Percentiles rank a stretch among this genome's conserved stretches.
Conservation (phyloP, 2,888 invertebrate genomes). For the Sisyra nigra region DNA sequence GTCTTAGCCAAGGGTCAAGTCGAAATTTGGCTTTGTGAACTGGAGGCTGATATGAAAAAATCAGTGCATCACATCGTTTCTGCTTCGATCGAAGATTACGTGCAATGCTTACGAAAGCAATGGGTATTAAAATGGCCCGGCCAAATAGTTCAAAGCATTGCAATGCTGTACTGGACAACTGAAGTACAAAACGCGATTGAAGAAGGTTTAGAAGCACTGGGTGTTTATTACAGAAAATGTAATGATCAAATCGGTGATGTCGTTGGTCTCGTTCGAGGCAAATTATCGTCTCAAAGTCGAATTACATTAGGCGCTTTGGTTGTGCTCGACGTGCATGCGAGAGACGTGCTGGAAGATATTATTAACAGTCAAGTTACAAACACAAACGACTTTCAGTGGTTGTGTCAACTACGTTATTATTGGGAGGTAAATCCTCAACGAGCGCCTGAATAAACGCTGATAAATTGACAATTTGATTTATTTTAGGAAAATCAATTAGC, state of each 20-base stretch:
- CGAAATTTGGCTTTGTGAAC: constrained; percentile 85
- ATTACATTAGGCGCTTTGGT: constrained; percentile 83
- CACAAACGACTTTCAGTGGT: constrained; percentile 81
- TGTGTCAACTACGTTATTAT: constrained; percentile 73
- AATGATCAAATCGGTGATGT: constrained; percentile 66
- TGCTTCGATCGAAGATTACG: constrained; percentile 56
- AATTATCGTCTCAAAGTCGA: constrained; percentile 68
- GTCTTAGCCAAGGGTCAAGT: constrained; percentile 82
- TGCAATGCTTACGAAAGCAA: constrained; percentile 40
- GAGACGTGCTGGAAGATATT: constrained; percentile 65
- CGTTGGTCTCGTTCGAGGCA: constrained; percentile 72
- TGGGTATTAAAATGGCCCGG: constrained; percentile 93
- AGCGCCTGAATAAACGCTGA: not conserved
- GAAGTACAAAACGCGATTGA: constrained; percentile 68
- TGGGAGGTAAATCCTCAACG: constrained; percentile 44
- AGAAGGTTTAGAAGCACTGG: constrained; percentile 35
- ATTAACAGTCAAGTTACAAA: constrained; percentile 44
- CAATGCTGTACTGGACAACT: constrained; percentile 78
- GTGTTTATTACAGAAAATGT: constrained; percentile 49
- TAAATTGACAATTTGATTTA: not conserved
- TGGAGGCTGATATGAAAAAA: constrained; percentile 75
- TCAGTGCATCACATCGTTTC: constrained; percentile 63
- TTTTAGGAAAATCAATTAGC: constrained; percentile 35
- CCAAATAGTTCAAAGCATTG: constrained; percentile 72
- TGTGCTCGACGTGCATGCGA: constrained; percentile 83